Percentiles rank a stretch among this genome's conserved stretches.
Conservation (phyloP, 2,797 vertebrate genomes). For the Erpetoichthys calabaricus region DNA sequence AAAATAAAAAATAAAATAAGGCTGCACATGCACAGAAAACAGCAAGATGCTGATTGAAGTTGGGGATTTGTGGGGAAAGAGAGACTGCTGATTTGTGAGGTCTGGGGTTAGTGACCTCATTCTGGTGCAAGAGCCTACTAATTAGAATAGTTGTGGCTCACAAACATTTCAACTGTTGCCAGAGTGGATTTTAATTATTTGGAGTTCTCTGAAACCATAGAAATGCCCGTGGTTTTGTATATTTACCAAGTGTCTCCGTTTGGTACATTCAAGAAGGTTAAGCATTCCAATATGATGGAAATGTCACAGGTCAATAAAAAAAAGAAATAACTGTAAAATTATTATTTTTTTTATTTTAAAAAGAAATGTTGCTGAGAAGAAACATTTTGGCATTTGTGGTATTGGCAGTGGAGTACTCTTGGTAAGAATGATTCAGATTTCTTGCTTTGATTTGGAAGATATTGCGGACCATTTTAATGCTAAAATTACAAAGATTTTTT, state of each 20-base stretch:
- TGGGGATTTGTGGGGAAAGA: slow-evolving; percentile 8
- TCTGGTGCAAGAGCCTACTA: slow-evolving; percentile 19
- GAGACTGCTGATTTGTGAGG: slow-evolving; percentile 21
- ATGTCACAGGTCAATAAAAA: neutral
- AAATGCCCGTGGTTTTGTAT: slow-evolving; percentile 21
- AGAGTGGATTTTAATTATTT: slow-evolving; percentile 36
- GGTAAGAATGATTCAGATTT: too few species aligned
- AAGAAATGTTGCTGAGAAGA: too few species aligned
- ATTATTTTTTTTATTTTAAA: too few species aligned
- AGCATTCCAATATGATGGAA: slow-evolving; percentile 23
- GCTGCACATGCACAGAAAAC: slow-evolving; percentile 1
- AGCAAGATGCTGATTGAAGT: slow-evolving; percentile 2
- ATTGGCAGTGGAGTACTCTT: too few species aligned
- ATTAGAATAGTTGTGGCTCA: slow-evolving; percentile 26
- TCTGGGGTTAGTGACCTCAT: slow-evolving; percentile 20
- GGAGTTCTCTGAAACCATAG: slow-evolving; percentile 34
- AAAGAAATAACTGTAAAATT: too few species aligned
- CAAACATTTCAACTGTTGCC: slow-evolving; percentile 32
- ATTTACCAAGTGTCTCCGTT: slow-evolving; percentile 31
- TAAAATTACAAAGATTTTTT: too few species aligned
- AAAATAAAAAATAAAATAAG: neutral
- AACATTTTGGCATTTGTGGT: too few species aligned
- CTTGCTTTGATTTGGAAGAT: too few species aligned
- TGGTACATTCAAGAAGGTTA: slow-evolving; percentile 41
- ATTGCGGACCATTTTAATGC: too few species aligned